A percentile compares a stretch with the other conserved stretches of the same genome.
phyloP scores from a whole-genome alignment of 2,113 vertebrate genomes.

The Tetraodon nigroviridis region DNA sequence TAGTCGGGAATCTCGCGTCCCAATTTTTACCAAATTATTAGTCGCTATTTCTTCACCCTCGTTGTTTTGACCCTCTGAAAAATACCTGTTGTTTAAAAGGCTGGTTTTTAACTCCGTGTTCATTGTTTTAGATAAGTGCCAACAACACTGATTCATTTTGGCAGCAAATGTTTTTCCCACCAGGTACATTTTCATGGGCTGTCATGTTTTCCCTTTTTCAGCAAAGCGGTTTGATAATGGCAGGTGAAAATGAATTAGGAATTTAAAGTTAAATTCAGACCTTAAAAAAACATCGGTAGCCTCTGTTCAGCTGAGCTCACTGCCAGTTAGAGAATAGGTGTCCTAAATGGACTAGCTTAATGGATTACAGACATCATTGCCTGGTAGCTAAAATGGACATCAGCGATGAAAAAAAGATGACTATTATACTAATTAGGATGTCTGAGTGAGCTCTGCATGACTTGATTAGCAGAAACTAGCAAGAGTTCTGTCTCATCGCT shows the following conservation, averaged over 20 bases:
- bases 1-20: slow-evolving; percentile 19
- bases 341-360: slow-evolving; percentile 2
- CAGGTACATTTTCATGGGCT: slow-evolving; percentile 39
- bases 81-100: too few species aligned
- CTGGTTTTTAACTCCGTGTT: too few species aligned
- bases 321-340: not conserved
- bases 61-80: too few species aligned
- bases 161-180: slow-evolving; percentile 27
- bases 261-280: slow-evolving; percentile 8
- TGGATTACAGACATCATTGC: slow-evolving; percentile 10
- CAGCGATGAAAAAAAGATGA: not conserved
- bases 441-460: slow-evolving; percentile 15
- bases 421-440: slow-evolving; percentile 4
- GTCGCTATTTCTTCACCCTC: too few species aligned
- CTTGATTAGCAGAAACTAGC: slow-evolving; percentile 20
- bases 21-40: too few species aligned
- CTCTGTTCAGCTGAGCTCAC: not conserved
- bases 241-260: slow-evolving; percentile 1
- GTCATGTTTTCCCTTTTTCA: not conserved
- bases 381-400: not conserved
- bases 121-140: not conserved
- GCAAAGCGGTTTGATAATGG: slow-evolving; percentile 22
- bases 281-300: not conserved
- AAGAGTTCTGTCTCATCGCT: slow-evolving; percentile 6
- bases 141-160: slow-evolving; percentile 37